Conservation (phyloP, 35 echinoderm and acorn worm genomes). For the Eucidaris tribuloides region DNA sequence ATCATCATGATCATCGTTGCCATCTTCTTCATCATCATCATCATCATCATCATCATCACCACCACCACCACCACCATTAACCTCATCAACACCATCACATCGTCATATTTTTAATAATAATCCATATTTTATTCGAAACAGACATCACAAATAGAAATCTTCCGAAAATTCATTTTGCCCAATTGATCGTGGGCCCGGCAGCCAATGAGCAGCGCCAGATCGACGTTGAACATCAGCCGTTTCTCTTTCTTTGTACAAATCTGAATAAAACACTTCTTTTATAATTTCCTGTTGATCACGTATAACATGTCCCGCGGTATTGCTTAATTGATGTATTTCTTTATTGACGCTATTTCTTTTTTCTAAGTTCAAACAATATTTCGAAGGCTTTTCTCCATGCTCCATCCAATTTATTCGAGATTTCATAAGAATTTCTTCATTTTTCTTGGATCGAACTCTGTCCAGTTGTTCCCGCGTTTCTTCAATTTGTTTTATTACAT, state of each 20-base stretch:
- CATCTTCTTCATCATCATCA: not conserved
- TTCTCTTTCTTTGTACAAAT: not conserved
- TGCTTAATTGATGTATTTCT: not conserved
- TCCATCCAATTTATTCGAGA: conserved; percentile 38
- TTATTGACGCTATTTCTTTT: conserved; percentile 39
- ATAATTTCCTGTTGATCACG: not conserved
- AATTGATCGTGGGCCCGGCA: too few relatives aligned
- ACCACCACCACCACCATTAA: not conserved
- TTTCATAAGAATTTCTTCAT: not conserved
- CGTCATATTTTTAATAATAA: too few relatives aligned
- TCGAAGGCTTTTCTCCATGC: conserved; percentile 37
- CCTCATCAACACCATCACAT: not conserved
- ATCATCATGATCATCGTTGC: not conserved
- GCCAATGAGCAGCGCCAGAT: too few relatives aligned
- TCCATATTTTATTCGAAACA: too few relatives aligned
- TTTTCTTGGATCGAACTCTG: conserved; percentile 1
- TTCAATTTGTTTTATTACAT: not conserved
- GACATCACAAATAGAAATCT: too few relatives aligned
- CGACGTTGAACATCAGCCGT: too few relatives aligned
- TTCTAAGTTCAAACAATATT: conserved; percentile 9
- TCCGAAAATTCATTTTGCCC: too few relatives aligned
- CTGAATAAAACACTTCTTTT: conserved; percentile 7
- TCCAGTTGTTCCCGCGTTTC: not conserved
- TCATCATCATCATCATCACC: not conserved
- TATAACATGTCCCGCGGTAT: not conserved